These are phyloP conservation scores for Tragelaphus eurycerus DNA, from an alignment of 2,797 vertebrate genomes.

Conservation along the genomic window DNA sequence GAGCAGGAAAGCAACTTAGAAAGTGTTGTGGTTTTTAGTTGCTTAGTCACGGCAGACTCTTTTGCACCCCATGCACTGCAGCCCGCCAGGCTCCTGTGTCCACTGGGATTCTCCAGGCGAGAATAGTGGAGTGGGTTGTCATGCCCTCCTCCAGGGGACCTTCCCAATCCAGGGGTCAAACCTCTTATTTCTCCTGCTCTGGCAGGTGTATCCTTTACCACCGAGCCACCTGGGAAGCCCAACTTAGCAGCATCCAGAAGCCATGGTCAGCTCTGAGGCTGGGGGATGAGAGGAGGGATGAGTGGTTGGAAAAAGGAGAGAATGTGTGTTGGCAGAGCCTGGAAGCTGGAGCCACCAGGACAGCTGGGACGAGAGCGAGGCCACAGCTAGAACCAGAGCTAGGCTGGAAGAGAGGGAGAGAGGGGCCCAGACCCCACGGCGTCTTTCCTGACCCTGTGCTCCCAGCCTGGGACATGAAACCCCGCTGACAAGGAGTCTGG, in stretches of 20 bases:
- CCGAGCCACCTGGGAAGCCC: not conserved
- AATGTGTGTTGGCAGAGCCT: not conserved
- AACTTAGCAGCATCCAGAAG: not conserved
- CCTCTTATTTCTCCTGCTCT: not conserved
- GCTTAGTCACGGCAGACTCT: not conserved
- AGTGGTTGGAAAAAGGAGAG: rapidly evolving
- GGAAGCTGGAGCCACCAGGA: not conserved
- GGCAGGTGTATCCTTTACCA: not conserved
- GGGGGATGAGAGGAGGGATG: not conserved
- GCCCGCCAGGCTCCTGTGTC: not conserved
- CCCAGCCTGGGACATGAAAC: not conserved
- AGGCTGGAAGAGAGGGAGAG: not conserved
- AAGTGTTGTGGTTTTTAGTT: not conserved
- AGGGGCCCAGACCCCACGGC: too few species aligned
- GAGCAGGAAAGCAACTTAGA: not conserved
- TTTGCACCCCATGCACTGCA: not conserved
- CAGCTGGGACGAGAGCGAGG: not conserved
- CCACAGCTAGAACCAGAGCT: not conserved
- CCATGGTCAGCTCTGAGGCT: not conserved
- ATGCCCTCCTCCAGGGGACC: not conserved
- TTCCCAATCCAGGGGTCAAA: not conserved
- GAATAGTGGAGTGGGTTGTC: not conserved
- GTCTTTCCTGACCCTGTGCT: too few species aligned
- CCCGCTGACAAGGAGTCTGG: rapidly evolving
- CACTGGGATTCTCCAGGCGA: not conserved